A percentile compares a stretch with the other conserved stretches of the same genome.
phyloP scores from a whole-genome alignment of 1,140 invertebrate species.

The Doryteuthis pealeii region DNA sequence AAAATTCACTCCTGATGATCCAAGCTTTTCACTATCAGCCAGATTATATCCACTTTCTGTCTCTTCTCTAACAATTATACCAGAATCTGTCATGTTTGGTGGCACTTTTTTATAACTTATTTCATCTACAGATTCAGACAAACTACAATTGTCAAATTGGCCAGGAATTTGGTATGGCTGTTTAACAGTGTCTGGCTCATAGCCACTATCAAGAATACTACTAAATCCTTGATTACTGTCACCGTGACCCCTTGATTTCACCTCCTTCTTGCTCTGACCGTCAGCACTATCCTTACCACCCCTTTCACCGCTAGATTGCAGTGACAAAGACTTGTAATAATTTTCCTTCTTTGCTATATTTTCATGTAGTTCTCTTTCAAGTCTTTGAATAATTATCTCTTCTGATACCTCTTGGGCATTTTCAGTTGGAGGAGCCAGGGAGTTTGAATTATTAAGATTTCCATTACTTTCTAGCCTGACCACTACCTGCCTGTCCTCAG shows the following conservation, averaged over 20 bases:
- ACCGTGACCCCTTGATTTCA: background rate
- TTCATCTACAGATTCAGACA: background rate
- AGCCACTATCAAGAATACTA: background rate
- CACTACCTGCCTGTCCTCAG: background rate
- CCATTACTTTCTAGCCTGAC: background rate
- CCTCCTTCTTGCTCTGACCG: background rate
- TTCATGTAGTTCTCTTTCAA: background rate
- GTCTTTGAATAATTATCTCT: background rate
- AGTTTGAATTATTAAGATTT: background rate
- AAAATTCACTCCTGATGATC: background rate
- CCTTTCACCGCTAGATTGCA: background rate
- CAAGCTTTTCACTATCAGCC: slow-evolving; percentile 10
- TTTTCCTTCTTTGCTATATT: background rate
- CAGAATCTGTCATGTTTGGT: slow-evolving; percentile 44
- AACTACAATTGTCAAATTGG: too few species aligned
- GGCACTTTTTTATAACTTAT: background rate
- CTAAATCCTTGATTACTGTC: background rate
- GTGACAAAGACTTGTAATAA: too few species aligned
- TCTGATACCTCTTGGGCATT: background rate
- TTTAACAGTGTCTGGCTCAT: background rate
- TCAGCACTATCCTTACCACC: background rate
- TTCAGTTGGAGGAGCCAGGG: background rate
- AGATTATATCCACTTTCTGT: background rate
- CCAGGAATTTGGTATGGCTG: too few species aligned
- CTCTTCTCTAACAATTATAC: slow-evolving; percentile 31